phyloP scores from a whole-genome alignment of 2,797 vertebrate species.

The Mastacembelus armatus region DNA sequence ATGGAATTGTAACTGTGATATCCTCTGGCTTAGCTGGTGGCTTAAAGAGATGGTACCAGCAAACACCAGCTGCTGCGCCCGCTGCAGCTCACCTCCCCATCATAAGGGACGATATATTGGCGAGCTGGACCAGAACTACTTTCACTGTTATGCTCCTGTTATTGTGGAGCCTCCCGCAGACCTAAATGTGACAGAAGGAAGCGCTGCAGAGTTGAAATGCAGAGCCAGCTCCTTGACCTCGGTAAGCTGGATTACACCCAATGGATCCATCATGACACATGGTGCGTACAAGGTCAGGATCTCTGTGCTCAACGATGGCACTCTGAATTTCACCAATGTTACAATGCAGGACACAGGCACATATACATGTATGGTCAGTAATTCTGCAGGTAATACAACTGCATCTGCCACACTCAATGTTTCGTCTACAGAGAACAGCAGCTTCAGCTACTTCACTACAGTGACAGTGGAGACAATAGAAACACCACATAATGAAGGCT shows the following conservation, averaged over 20 bases:
- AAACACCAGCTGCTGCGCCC: constrained; percentile 97
- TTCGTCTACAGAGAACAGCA: constrained; percentile 92
- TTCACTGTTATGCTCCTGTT: constrained; percentile 98
- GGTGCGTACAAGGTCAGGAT: constrained; percentile 98
- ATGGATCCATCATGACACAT: constrained; percentile 98
- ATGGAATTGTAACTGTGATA: constrained; percentile 99
- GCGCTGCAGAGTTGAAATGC: constrained; percentile 97
- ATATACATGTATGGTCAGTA: constrained; percentile 99
- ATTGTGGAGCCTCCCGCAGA: constrained; percentile 98
- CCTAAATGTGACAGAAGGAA: constrained; percentile 98
- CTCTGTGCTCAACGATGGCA: constrained; percentile 97
- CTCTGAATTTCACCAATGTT: constrained; percentile 98
- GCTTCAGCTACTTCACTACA: constrained; percentile 98
- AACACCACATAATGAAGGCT: constrained; percentile 93
- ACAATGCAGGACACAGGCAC: constrained; percentile 98
- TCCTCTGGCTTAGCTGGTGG: constrained; percentile 99
- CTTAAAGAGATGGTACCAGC: constrained; percentile 99
- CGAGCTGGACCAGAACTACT: constrained; percentile 98
- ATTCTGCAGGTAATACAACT: constrained; percentile 98
- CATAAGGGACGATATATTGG: constrained; percentile 98
- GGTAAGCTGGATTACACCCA: constrained; percentile 99
- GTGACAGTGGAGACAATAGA: constrained; percentile 99
- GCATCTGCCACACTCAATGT: constrained; percentile 98
- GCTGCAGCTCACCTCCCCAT: constrained; percentile 92
- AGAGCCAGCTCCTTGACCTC: constrained; percentile 96